phyloP scores from a whole-genome alignment of 2,888 invertebrate genomes.

The Cataglyphis livida region DNA sequence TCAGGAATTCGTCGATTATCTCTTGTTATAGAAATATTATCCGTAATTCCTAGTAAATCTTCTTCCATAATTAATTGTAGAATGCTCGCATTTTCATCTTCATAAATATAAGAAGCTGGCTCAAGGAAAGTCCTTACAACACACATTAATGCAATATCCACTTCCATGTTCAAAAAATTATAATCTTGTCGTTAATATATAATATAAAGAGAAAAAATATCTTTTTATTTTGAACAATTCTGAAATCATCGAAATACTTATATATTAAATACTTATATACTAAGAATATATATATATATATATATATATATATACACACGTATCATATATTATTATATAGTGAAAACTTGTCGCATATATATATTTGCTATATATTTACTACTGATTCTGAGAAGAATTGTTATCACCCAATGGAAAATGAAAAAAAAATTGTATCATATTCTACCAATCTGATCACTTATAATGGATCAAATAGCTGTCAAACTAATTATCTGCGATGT shows the following conservation, averaged over 20 bases:
- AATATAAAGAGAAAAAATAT: neutral
- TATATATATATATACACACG: neutral
- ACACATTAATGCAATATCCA: neutral
- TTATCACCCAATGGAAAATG: neutral
- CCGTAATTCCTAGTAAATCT: neutral
- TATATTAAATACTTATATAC: too few relatives aligned
- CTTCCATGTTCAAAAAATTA: neutral
- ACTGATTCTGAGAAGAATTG: neutral
- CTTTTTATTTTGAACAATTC: neutral
- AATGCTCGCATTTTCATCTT: slow-evolving; percentile 4
- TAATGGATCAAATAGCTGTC: neutral
- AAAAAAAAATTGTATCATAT: neutral
- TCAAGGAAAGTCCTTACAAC: neutral
- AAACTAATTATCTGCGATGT: neutral
- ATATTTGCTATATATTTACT: neutral
- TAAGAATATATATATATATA: neutral
- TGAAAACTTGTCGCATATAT: neutral
- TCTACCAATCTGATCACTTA: too few relatives aligned
- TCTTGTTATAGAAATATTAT: neutral
- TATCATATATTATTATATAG: neutral
- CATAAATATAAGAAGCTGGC: slow-evolving; percentile 10
- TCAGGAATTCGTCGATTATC: neutral
- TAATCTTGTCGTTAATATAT: neutral
- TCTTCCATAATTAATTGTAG: slow-evolving; percentile 5
- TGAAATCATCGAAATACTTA: neutral